phyloP scores from a whole-genome alignment of 1,140 invertebrate genomes.

The Drosophila prosaltans region DNA sequence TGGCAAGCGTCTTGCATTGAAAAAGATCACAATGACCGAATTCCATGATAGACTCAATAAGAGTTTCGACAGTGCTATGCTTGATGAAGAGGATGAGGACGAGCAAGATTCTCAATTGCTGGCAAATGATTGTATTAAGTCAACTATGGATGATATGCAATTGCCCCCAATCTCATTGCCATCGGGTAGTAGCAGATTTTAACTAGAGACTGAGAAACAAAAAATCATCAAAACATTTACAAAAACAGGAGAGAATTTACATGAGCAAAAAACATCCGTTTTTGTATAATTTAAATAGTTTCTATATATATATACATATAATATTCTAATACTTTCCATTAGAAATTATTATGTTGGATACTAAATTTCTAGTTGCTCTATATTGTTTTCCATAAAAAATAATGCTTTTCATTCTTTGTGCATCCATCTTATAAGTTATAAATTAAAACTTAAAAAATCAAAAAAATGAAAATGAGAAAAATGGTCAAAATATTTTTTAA shows the following conservation, averaged over 20 bases:
- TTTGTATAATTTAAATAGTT: background rate
- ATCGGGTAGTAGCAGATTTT: constrained; percentile 14
- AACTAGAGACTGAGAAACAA: constrained; percentile 21
- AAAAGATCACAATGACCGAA: constrained; percentile 74
- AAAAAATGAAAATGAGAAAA: background rate
- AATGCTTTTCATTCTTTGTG: too few species aligned
- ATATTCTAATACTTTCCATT: too few species aligned
- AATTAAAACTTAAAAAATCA: background rate
- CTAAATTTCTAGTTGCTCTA: too few species aligned
- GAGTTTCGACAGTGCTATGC: constrained; percentile 71
- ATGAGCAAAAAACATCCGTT: background rate
- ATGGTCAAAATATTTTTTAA: background rate
- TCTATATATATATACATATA: too few species aligned
- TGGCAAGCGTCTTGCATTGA: constrained; percentile 60
- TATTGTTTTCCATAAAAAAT: too few species aligned
- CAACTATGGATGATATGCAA: constrained; percentile 68
- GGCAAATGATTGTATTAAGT: background rate
- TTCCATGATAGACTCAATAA: constrained; percentile 75
- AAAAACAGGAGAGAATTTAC: too few species aligned
- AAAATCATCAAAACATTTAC: constrained; percentile 43
- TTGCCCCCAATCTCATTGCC: constrained; percentile 29
- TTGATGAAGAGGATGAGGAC: constrained; percentile 53
- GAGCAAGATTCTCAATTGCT: background rate
- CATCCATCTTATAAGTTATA: too few species aligned
- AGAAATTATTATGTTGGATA: too few species aligned